Conservation (phyloP, 2,797 vertebrate genomes). For the Salmo trutta region DNA sequence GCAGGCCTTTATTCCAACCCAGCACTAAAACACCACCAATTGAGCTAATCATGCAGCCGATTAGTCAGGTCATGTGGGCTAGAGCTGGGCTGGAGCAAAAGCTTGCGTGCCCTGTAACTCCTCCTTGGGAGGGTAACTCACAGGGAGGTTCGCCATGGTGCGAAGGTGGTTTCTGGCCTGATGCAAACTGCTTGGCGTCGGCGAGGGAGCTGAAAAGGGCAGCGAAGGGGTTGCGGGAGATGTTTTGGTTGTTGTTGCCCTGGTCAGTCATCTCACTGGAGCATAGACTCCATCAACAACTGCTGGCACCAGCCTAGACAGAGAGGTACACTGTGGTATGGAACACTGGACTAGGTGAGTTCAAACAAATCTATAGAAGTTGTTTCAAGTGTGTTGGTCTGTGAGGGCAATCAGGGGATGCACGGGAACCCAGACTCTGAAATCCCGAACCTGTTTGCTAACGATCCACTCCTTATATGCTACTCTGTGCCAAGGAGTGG, state of each 20-base stretch:
- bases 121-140: conserved; percentile 53
- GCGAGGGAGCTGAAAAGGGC: conserved; percentile 95
- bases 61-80: background rate
- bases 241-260: conserved; percentile 97
- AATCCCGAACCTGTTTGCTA: too few relatives aligned
- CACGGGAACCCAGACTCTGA: background rate
- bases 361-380: background rate
- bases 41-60: background rate
- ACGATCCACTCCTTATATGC: too few relatives aligned
- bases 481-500: too few relatives aligned
- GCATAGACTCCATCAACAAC: conserved; percentile 74
- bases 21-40: background rate
- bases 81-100: background rate
- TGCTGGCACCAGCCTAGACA: conserved; percentile 19
- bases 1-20: background rate
- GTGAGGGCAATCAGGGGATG: background rate
- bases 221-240: conserved; percentile 96
- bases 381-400: background rate
- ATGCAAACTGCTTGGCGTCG: conserved; percentile 95
- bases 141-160: conserved; percentile 73
- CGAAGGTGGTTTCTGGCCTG: conserved; percentile 85
- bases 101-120: conserved; percentile 42
- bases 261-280: conserved; percentile 96
- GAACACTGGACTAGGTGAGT: background rate
- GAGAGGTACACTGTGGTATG: conserved; percentile 2